Evolutionary conservation across 92 coral and sea anemone genomes (phyloP).

Genomic region (Epizoanthus rinbou): DNA sequence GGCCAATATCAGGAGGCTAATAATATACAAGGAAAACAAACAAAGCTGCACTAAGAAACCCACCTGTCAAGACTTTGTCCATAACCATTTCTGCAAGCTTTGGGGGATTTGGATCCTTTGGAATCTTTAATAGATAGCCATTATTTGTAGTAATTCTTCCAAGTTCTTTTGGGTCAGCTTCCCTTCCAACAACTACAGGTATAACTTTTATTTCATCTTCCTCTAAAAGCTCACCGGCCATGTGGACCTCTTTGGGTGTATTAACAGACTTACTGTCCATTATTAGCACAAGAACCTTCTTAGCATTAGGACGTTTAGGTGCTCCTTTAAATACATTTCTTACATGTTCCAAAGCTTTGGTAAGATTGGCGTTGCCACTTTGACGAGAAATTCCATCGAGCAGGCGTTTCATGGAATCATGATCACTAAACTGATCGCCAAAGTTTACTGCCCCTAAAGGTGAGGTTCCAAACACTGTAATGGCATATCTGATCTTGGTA

Average conservation of each 20-base stretch:
- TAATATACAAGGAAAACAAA: background rate
- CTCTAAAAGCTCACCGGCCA: slow-evolving; percentile 75
- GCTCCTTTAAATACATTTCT: slow-evolving; percentile 29
- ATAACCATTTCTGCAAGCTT: slow-evolving; percentile 67
- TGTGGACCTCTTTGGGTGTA: slow-evolving; percentile 42
- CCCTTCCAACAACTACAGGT: slow-evolving; percentile 69
- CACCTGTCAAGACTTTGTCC: slow-evolving; percentile 77
- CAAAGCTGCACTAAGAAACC: background rate
- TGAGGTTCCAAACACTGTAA: slow-evolving; percentile 60
- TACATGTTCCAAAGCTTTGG: slow-evolving; percentile 57
- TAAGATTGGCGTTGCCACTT: slow-evolving; percentile 55
- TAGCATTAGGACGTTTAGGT: slow-evolving; percentile 23
- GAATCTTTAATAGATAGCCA: slow-evolving; percentile 9
- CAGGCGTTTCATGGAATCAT: slow-evolving; percentile 41
- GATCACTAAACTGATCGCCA: slow-evolving; percentile 34
- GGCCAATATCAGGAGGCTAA: background rate
- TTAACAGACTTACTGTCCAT: slow-evolving; percentile 60
- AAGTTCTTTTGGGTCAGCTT: slow-evolving; percentile 73
- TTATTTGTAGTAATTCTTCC: slow-evolving; percentile 42
- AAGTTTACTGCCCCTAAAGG: slow-evolving; percentile 48
- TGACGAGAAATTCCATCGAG: slow-evolving; percentile 51
- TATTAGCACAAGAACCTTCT: slow-evolving; percentile 55
- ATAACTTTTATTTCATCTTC: slow-evolving; percentile 60
- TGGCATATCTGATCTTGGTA: slow-evolving; percentile 60
- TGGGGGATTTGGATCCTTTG: background rate